A percentile compares a stretch with the other conserved stretches of the same genome.
Conservation (phyloP, 2,888 invertebrate species). For the Trimorus sp. region DNA sequence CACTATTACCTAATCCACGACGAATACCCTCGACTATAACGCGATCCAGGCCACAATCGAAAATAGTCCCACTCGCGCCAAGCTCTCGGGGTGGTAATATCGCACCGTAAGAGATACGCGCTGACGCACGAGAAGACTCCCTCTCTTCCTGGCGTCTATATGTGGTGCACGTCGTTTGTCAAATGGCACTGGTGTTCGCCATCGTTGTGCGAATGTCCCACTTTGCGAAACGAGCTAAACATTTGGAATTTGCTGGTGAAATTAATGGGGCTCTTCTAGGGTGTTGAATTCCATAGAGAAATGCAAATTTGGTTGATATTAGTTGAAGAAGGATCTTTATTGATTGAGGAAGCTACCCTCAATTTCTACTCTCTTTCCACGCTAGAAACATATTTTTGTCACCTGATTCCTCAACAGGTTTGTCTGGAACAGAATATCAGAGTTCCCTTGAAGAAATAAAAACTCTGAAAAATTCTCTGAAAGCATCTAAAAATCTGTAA, state of each 20-base stretch:
- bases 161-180: slow-evolving; percentile 52
- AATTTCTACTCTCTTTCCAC: too few relatives aligned
- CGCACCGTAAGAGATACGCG: slow-evolving; percentile 61
- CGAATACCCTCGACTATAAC: slow-evolving; percentile 62
- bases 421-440: too few relatives aligned
- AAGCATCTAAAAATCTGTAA: too few relatives aligned
- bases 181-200: slow-evolving; percentile 40
- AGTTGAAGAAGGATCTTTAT: too few relatives aligned
- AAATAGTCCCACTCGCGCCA: slow-evolving; percentile 62
- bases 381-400: too few relatives aligned
- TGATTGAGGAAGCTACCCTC: too few relatives aligned
- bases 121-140: slow-evolving; percentile 61
- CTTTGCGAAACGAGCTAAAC: slow-evolving; percentile 35
- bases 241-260: background rate
- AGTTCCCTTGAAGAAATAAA: too few relatives aligned
- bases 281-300: too few relatives aligned
- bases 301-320: too few relatives aligned
- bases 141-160: slow-evolving; percentile 46
- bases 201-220: slow-evolving; percentile 27
- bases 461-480: too few relatives aligned
- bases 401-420: too few relatives aligned
- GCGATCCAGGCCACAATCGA: slow-evolving; percentile 66
- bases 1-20: slow-evolving; percentile 59
- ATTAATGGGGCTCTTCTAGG: too few relatives aligned
- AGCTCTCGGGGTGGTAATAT: slow-evolving; percentile 62